Base-by-base conservation (phyloP, 2,113 vertebrate species). In the Limanda limanda region DNA sequence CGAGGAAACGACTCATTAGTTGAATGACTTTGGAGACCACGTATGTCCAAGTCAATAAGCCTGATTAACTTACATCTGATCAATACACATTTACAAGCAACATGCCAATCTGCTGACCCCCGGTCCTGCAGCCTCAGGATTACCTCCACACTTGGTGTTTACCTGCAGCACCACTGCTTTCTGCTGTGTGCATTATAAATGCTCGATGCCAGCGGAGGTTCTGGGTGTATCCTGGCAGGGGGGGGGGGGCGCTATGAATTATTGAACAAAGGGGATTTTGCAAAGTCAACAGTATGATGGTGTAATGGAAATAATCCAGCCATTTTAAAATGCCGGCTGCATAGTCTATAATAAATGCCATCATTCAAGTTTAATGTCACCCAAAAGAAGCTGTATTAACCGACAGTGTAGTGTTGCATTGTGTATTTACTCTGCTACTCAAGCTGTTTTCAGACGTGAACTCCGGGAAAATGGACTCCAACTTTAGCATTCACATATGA, bases 31-130 rank as follows among this genome's bases (percentile, higher is more conserved):
- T 48, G 65, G 55, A 81, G 59, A 25, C 77, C 84, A 89, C 62
- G 56, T 31, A 76, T 72, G 82, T 82, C 74, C 31, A 15, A 54
- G 76, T 91, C 89, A 88, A 85, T 90, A 74, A 81, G 18, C 65
- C 78, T 88, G 84, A 91, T 89, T 87, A 77, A 83, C 70, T 62
- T 76, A 66, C 52, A 69, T 79, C 74, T 64, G 67, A 89, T 91
- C 88, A 71, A 91, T 89, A 85, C 47, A 24, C n/a, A 68, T 86
- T 85, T 83, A 83, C 77, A 81, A 79, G 66, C 31, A 74, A 70
- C 85, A 76, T 42, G 55, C 73, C 68, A 60, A 66, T 82, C 72
- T 84, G 71, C 84, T 87, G 78, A 72, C 63, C 79, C 79, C 75
- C 0, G 25, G 72, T 21, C 37, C 48, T 65, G 72, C 76, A 86